These are phyloP conservation scores for Marasmarcha lunaedactyla DNA, from an alignment of 2,888 invertebrate genomes.

Conservation along the genomic window DNA sequence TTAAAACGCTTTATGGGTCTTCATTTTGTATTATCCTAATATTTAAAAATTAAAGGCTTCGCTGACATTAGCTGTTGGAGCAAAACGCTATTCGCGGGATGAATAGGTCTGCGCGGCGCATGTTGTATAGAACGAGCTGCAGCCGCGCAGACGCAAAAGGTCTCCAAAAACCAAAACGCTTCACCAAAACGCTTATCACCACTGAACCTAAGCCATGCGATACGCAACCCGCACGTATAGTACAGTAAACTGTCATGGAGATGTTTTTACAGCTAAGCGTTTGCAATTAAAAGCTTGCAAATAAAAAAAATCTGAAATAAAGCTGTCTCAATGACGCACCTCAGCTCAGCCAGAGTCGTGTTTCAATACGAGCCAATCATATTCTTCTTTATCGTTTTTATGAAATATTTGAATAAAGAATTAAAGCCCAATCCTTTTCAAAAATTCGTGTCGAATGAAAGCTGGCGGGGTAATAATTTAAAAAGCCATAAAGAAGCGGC, in stretches of 20 bases:
- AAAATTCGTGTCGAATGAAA: no score
- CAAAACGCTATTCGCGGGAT: slow-evolving; percentile 26
- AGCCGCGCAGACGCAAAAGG: slow-evolving; percentile 23
- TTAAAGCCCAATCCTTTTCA: no score
- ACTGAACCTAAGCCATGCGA: background rate
- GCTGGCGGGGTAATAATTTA: no score
- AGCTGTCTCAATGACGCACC: no score
- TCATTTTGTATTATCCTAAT: slow-evolving; percentile 4
- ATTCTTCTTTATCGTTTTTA: no score
- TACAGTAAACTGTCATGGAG: background rate
- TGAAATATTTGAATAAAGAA: no score
- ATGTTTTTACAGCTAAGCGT: background rate
- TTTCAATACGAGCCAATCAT: no score
- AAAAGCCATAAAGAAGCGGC: no score
- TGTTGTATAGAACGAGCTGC: slow-evolving; percentile 22
- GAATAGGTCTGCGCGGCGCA: slow-evolving; percentile 21
- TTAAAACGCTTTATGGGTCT: slow-evolving; percentile 2
- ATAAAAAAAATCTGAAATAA: background rate
- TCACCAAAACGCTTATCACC: background rate
- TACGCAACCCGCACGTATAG: background rate
- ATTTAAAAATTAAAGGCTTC: slow-evolving; percentile 20
- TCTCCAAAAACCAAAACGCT: slow-evolving; percentile 11
- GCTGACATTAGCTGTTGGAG: slow-evolving; percentile 20
- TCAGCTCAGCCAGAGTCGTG: no score
- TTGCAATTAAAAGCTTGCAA: background rate